Percentiles rank a stretch among this genome's conserved stretches.
Conservation (phyloP, 2,888 invertebrate genomes). For the Encarsia formosa region DNA sequence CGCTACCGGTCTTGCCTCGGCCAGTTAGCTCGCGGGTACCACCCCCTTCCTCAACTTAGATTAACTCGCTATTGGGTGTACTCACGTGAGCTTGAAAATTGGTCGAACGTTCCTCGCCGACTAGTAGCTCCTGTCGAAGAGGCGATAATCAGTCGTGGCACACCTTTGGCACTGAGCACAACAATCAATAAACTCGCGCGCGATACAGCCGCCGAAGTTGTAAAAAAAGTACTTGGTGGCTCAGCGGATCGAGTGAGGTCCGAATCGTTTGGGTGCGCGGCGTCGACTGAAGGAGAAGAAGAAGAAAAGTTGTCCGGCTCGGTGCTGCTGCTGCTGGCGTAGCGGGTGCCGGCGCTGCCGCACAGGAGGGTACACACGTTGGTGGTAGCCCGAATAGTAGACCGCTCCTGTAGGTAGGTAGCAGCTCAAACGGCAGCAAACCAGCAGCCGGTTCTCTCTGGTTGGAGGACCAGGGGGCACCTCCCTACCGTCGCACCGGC, state of each 20-base stretch:
- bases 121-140: background rate
- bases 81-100: background rate
- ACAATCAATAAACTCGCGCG: background rate
- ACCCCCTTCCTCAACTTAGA: conserved; percentile 36
- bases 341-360: conserved; percentile 31
- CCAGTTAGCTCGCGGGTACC: conserved; percentile 40
- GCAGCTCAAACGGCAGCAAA: background rate
- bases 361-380: conserved; percentile 37
- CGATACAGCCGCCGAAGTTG: background rate
- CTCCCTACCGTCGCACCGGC: conserved; percentile 42
- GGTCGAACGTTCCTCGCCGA: background rate
- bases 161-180: no score
- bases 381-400: conserved; percentile 50
- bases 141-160: background rate
- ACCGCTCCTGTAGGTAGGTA: conserved; percentile 38
- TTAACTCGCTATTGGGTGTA: background rate
- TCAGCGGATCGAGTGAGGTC: conserved; percentile 37
- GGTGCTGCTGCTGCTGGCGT: conserved; percentile 26
- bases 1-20: conserved; percentile 48
- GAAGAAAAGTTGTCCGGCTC: conserved; percentile 24
- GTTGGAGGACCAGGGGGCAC: conserved; percentile 48
- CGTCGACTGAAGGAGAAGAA: conserved; percentile 48
- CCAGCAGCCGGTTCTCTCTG: conserved; percentile 43
- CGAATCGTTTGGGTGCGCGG: conserved; percentile 52
- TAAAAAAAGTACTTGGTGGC: background rate